A percentile compares a stretch with the other conserved stretches of the same genome.
phyloP scores from a whole-genome alignment of 2,797 vertebrate genomes.

The Amphiprion clarkii region DNA sequence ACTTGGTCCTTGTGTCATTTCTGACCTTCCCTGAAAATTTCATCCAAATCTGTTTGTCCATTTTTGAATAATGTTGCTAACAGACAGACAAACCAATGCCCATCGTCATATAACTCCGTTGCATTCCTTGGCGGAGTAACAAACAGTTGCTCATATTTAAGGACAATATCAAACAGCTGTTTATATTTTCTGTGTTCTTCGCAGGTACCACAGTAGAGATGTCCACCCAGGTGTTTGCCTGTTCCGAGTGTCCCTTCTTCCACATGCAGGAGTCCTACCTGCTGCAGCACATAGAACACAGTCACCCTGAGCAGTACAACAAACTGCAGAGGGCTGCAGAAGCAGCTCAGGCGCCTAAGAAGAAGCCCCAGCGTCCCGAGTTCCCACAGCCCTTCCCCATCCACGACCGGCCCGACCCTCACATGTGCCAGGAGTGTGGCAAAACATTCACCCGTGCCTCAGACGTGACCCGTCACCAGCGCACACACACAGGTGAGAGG shows the following conservation, averaged over 20 bases:
- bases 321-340: constrained; percentile 52
- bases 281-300: constrained; percentile 71
- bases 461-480: constrained; percentile 72
- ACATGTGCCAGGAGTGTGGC: constrained; percentile 70
- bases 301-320: constrained; percentile 66
- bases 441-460: constrained; percentile 70
- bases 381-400: constrained; percentile 79
- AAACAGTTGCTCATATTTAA: not conserved
- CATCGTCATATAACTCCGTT: too few relatives aligned
- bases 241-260: constrained; percentile 75
- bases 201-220: constrained; percentile 72
- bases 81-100: too few relatives aligned
- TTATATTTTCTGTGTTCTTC: constrained; percentile 18
- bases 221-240: constrained; percentile 77
- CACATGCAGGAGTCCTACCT: constrained; percentile 78
- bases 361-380: constrained; percentile 24
- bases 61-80: too few relatives aligned
- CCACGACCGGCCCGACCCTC: constrained; percentile 60
- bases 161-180: not conserved
- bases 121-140: too few relatives aligned
- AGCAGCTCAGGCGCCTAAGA: constrained; percentile 19
- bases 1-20: too few relatives aligned
- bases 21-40: too few relatives aligned
- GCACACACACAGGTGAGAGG: constrained; percentile 72
- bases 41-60: too few relatives aligned